phyloP scores from a whole-genome alignment of 2,797 vertebrate genomes.

The Periophthalmus magnuspinnatus region DNA sequence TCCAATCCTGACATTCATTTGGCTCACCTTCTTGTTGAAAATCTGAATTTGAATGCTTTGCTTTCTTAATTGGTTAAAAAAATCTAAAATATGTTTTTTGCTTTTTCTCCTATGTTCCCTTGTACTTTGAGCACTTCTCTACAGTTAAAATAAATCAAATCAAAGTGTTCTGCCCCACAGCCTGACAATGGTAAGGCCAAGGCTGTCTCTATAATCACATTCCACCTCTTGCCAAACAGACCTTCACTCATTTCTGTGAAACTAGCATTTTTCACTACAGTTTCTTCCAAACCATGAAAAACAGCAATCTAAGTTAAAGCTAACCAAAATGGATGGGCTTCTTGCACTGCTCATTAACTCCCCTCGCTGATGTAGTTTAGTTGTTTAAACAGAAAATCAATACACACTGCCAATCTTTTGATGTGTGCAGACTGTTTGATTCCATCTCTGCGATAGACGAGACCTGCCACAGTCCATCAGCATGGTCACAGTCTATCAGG shows the following conservation, averaged over 20 bases:
- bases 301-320: not conserved
- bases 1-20: too few species aligned
- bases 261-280: too few species aligned
- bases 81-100: too few species aligned
- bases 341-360: conserved; percentile 40
- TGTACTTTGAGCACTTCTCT: too few species aligned
- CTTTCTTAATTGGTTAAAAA: not conserved
- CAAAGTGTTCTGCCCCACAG: too few species aligned
- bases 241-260: too few species aligned
- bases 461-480: conserved; percentile 14
- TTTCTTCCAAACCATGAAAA: not conserved
- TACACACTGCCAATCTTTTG: conserved; percentile 41
- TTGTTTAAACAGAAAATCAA: conserved; percentile 50
- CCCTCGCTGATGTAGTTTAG: conserved; percentile 41
- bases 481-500: conserved; percentile 14
- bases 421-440: conserved; percentile 29
- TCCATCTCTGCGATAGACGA: not conserved
- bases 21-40: too few species aligned
- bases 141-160: too few species aligned
- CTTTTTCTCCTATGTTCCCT: too few species aligned
- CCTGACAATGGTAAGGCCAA: not conserved
- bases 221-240: not conserved
- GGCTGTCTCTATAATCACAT: not conserved
- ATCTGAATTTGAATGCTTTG: not conserved
- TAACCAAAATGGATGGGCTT: conserved; percentile 26